phyloP scores from a whole-genome alignment of 1,140 invertebrate species.

The Lasaia peninsularis region DNA sequence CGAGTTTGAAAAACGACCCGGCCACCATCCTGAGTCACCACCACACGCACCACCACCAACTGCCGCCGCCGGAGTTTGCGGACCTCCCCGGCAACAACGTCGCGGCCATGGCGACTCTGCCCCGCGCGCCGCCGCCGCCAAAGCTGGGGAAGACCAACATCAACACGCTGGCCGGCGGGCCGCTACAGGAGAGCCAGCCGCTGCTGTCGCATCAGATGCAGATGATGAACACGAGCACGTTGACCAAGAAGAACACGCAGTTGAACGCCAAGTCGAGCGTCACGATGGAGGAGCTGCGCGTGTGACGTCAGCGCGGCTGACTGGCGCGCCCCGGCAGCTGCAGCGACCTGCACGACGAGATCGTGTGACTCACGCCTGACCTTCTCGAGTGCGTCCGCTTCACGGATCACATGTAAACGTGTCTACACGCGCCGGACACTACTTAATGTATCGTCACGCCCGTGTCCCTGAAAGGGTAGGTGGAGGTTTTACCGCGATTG shows the following conservation, averaged over 20 bases:
- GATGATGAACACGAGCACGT: conserved; percentile 81
- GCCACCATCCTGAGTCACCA: conserved; percentile 82
- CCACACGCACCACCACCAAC: conserved; percentile 85
- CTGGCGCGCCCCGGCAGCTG: conserved; percentile 75
- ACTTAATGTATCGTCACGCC: no score
- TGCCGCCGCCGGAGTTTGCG: conserved; percentile 87
- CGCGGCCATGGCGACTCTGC: conserved; percentile 77
- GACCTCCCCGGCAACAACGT: conserved; percentile 85
- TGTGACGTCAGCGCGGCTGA: conserved; percentile 84
- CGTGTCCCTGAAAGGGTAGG: no score
- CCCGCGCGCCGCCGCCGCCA: conserved; percentile 84
- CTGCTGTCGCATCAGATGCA: conserved; percentile 82
- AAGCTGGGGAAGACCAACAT: conserved; percentile 82
- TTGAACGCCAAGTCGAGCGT: conserved; percentile 80
- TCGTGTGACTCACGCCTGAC: conserved; percentile 76
- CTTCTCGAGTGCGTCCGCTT: conserved; percentile 66
- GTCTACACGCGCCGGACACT: neutral
- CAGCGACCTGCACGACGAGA: conserved; percentile 75
- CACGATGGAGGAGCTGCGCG: conserved; percentile 87
- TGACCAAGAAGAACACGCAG: conserved; percentile 83
- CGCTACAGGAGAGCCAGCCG: conserved; percentile 81
- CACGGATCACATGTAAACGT: conserved; percentile 49
- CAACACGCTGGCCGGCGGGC: conserved; percentile 78
- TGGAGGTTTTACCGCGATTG: no score
- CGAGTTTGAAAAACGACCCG: conserved; percentile 80